Conservation (phyloP, 2,797 vertebrate species). For the Chaetodon trifasciatus region DNA sequence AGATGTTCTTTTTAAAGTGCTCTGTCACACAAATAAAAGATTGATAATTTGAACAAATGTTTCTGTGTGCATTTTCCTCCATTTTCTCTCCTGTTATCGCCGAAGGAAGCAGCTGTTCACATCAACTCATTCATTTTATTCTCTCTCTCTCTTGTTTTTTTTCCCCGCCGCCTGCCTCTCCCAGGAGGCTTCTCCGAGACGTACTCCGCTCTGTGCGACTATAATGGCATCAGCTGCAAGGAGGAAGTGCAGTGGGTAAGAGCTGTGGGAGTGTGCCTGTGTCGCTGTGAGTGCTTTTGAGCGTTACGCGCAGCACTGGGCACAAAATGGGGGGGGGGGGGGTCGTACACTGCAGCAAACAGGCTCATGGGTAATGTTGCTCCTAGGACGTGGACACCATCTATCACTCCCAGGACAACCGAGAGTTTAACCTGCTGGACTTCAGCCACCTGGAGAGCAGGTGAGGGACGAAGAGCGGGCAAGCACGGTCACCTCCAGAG, state of each 20-base stretch:
- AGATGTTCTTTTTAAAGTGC: conserved; percentile 70
- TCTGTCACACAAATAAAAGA: conserved; percentile 60
- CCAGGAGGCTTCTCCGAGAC: conserved; percentile 95
- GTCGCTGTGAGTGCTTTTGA: conserved; percentile 67
- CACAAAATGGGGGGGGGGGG: conserved; percentile 35
- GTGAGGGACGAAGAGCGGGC: conserved; percentile 67
- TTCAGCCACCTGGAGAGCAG: conserved; percentile 95
- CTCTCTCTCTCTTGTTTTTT: conserved; percentile 9
- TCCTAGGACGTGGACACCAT: conserved; percentile 94
- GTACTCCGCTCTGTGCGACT: conserved; percentile 93
- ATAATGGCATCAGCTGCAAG: conserved; percentile 93
- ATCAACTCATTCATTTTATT: conserved; percentile 54
- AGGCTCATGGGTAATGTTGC: conserved; percentile 65
- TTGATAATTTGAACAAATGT: conserved; percentile 62
- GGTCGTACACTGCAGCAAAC: conserved; percentile 37
- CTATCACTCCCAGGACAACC: conserved; percentile 94
- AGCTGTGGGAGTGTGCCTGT: conserved; percentile 68
- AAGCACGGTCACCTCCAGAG: background rate
- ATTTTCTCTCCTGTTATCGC: conserved; percentile 36
- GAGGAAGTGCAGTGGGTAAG: conserved; percentile 96
- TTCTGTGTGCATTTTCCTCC: conserved; percentile 37
- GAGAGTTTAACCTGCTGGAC: conserved; percentile 93
- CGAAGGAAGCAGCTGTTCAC: conserved; percentile 73
- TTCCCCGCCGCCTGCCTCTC: conserved; percentile 40
- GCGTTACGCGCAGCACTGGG: conserved; percentile 57